These are phyloP conservation scores for Corythaixoides concolor DNA, from an alignment of 2,113 vertebrate genomes.

Conservation along the genomic window DNA sequence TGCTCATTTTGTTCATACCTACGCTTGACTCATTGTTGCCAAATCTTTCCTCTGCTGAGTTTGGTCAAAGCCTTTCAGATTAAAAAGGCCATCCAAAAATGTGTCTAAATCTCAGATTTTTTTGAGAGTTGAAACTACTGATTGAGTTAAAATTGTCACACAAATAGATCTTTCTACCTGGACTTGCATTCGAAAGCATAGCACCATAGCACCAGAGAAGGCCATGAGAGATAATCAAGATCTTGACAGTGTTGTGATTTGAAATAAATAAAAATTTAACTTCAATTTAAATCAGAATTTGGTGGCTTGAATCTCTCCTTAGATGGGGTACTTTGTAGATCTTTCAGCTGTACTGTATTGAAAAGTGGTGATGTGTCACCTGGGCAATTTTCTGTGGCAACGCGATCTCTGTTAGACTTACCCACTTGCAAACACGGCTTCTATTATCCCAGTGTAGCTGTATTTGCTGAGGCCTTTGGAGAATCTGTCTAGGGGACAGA, in stretches of 20 bases:
- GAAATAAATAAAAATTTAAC: background rate
- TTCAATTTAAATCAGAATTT: background rate
- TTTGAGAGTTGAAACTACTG: background rate
- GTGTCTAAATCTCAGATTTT: background rate
- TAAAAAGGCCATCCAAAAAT: background rate
- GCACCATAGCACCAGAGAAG: background rate
- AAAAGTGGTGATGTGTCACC: background rate
- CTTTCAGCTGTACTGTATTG: background rate
- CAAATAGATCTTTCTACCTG: background rate
- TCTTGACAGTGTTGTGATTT: background rate
- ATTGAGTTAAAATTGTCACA: background rate
- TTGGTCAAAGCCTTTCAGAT: background rate
- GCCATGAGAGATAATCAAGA: background rate
- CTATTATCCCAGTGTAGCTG: background rate
- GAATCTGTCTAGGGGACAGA: background rate
- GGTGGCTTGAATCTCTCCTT: background rate
- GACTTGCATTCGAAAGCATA: background rate
- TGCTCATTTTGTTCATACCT: background rate
- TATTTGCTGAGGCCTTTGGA: background rate
- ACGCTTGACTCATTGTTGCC: background rate
- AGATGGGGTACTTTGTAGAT: background rate
- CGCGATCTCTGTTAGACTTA: background rate
- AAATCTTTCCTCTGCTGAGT: background rate
- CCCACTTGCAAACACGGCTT: background rate
- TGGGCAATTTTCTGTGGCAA: background rate